These are phyloP conservation scores for Amphipoea oculea DNA, from an alignment of 2,888 invertebrate genomes.

Conservation along the genomic window DNA sequence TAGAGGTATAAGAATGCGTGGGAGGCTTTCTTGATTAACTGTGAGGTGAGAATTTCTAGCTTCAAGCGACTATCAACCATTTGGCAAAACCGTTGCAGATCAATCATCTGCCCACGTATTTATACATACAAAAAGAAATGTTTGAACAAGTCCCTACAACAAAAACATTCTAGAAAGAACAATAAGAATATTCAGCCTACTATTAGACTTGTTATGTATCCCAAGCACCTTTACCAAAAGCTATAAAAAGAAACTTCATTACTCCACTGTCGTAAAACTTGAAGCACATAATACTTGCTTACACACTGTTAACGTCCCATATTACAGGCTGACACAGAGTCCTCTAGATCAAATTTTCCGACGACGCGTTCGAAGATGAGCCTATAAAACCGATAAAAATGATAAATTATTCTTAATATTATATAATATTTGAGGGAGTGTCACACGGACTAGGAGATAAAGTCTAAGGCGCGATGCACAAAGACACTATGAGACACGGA, in stretches of 20 bases:
- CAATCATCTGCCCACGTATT: not conserved
- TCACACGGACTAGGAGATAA: not conserved
- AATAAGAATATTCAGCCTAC: not conserved
- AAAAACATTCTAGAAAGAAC: not conserved
- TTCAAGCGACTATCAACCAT: too few relatives aligned
- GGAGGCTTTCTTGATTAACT: not conserved
- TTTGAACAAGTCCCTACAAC: not conserved
- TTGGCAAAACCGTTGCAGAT: too few relatives aligned
- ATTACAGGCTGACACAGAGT: slow-evolving; percentile 49
- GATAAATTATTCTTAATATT: slow-evolving; percentile 63
- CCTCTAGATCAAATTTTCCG: slow-evolving; percentile 39
- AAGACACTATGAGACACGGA: too few relatives aligned
- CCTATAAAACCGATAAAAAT: slow-evolving; percentile 74
- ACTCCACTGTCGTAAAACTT: slow-evolving; percentile 45
- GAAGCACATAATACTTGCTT: slow-evolving; percentile 37
- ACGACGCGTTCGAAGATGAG: slow-evolving; percentile 48
- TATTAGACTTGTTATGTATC: slow-evolving; percentile 5
- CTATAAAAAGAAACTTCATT: slow-evolving; percentile 47
- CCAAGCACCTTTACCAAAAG: slow-evolving; percentile 19
- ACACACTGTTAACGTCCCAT: slow-evolving; percentile 32
- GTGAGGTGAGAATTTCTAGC: not conserved
- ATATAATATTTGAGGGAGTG: slow-evolving; percentile 28
- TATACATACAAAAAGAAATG: not conserved
- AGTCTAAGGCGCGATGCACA: slow-evolving; percentile 16
- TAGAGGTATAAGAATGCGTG: not conserved